phyloP scores from a whole-genome alignment of 2,113 vertebrate genomes.

The Myotis yumanensis region DNA sequence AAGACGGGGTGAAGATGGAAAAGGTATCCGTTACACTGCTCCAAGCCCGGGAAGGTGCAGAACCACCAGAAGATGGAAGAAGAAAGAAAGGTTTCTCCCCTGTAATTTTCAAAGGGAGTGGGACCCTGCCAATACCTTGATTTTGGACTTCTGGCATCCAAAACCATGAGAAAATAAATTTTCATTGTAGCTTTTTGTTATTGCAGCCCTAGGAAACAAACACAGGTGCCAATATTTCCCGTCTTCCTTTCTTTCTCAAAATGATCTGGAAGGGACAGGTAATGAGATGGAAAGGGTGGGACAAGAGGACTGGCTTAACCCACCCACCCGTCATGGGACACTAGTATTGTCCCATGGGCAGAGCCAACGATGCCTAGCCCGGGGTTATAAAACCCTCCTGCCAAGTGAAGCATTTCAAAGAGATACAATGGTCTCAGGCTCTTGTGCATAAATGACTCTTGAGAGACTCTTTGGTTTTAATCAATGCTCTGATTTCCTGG shows the following conservation, averaged over 20 bases:
- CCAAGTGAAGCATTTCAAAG: not conserved
- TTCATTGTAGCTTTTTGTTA: not conserved
- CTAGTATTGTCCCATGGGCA: too few species aligned
- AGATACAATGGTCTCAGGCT: not conserved
- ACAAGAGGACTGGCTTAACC: not conserved
- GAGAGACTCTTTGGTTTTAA: not conserved
- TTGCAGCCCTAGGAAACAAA: not conserved
- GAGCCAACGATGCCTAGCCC: not conserved
- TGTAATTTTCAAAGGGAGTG: accelerated
- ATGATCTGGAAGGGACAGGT: not conserved
- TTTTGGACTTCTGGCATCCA: not conserved
- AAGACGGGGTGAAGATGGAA: not conserved
- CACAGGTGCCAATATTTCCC: not conserved
- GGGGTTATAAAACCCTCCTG: not conserved
- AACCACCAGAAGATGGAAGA: too few species aligned
- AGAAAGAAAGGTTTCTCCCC: too few species aligned
- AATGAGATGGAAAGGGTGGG: not conserved
- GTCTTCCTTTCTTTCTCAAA: not conserved
- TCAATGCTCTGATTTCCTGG: not conserved
- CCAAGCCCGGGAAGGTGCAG: not conserved
- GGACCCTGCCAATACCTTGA: not conserved
- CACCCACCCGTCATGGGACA: accelerated
- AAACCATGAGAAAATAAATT: not conserved
- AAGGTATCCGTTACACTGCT: accelerated
- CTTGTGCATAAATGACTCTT: not conserved